phyloP scores from a whole-genome alignment of 2,888 invertebrate genomes.

The Brachyptera putata region DNA sequence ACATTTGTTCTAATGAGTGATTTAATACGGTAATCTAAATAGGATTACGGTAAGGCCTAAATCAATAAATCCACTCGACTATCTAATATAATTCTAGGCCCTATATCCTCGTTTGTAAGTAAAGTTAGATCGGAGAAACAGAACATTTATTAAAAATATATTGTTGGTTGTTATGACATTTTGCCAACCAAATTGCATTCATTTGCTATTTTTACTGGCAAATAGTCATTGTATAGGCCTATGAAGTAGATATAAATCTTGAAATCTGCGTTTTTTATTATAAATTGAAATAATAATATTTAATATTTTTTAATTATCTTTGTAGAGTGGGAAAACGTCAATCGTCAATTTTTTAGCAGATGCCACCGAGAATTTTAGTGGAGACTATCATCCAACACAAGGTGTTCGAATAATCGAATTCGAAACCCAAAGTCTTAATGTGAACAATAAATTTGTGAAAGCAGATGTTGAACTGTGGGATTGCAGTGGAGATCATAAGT shows the following conservation, averaged over 20 bases:
- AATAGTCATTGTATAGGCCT: background rate
- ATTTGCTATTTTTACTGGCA: background rate
- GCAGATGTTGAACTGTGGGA: conserved; percentile 78
- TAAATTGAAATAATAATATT: conserved; percentile 14
- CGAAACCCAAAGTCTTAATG: conserved; percentile 58
- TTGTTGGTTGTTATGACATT: too few relatives aligned
- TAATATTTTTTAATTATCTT: conserved; percentile 37
- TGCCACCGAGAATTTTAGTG: conserved; percentile 58
- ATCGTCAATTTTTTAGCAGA: conserved; percentile 69
- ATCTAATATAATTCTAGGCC: too few relatives aligned
- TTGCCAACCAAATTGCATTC: too few relatives aligned
- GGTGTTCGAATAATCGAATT: conserved; percentile 74
- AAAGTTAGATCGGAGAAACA: too few relatives aligned
- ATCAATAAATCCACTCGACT: too few relatives aligned
- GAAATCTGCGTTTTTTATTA: too few relatives aligned
- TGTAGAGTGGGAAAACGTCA: conserved; percentile 66
- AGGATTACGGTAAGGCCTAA: too few relatives aligned
- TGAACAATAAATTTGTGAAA: conserved; percentile 54
- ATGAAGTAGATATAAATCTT: background rate
- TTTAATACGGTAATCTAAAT: too few relatives aligned
- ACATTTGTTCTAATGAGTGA: background rate
- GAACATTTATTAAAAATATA: too few relatives aligned
- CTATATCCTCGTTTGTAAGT: too few relatives aligned
- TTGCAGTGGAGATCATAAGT: conserved; percentile 72
- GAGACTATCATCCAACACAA: conserved; percentile 62